Evolutionary conservation across 2,888 invertebrate species (phyloP).

Genomic region (Sceliomorpha sp.): DNA sequence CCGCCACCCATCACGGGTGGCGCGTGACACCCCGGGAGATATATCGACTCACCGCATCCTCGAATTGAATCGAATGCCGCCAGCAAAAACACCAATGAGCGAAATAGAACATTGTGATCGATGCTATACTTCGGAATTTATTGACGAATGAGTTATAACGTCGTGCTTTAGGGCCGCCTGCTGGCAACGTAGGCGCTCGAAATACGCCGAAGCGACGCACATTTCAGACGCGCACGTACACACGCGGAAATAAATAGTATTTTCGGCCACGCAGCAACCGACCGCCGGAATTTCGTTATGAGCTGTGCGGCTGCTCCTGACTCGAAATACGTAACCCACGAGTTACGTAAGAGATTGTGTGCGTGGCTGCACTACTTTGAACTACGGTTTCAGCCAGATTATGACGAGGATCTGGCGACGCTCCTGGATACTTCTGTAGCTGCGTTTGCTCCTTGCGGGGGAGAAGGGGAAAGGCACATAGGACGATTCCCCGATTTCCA

Average conservation of each 20-base stretch:
- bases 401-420: too few species aligned
- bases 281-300: conserved; percentile 31
- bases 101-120: conserved; percentile 80
- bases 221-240: neutral
- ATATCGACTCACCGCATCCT: conserved; percentile 79
- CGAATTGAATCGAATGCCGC: conserved; percentile 80
- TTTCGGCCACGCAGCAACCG: conserved; percentile 20
- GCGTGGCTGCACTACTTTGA: neutral
- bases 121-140: conserved; percentile 75
- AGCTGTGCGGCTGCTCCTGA: conserved; percentile 4
- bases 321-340: conserved; percentile 14
- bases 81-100: conserved; percentile 78
- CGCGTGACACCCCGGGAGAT: conserved; percentile 76
- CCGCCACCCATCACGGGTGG: conserved; percentile 76
- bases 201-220: conserved; percentile 10
- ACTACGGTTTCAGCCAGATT: too few species aligned
- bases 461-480: too few species aligned
- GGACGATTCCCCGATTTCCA: too few species aligned
- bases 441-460: too few species aligned
- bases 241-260: conserved; percentile 22
- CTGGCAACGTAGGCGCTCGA: conserved; percentile 7
- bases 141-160: conserved; percentile 76
- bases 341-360: conserved; percentile 7
- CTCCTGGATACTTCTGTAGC: too few species aligned
- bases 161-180: conserved; percentile 36